Evolutionary conservation across 2,113 vertebrate species (phyloP).

Genomic region (Paracanthobrama guichenoti): DNA sequence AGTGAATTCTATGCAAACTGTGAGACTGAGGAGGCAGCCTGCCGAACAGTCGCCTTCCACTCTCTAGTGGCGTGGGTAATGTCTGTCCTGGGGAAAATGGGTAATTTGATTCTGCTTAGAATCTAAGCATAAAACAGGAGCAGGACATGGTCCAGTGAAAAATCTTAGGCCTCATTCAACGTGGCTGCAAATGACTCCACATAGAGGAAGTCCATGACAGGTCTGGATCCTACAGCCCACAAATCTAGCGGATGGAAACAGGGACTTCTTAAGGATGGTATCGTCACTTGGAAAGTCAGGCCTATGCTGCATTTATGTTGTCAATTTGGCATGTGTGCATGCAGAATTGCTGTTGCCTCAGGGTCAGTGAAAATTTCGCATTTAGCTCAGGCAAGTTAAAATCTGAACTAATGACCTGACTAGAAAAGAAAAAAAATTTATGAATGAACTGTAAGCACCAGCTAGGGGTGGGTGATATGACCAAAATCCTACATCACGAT

Average conservation of each 20-base stretch:
- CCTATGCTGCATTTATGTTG: slow-evolving; percentile 48
- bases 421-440: slow-evolving; percentile 37
- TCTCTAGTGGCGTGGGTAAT: slow-evolving; percentile 18
- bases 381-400: not conserved
- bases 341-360: slow-evolving; percentile 50
- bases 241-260: slow-evolving; percentile 64
- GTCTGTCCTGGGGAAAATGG: slow-evolving; percentile 21
- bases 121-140: slow-evolving; percentile 50
- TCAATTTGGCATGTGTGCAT: slow-evolving; percentile 42
- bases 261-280: not conserved
- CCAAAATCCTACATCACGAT: no score
- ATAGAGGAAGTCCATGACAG: slow-evolving; percentile 48
- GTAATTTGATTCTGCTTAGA: slow-evolving; percentile 40
- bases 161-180: slow-evolving; percentile 47
- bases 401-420: not conserved
- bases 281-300: slow-evolving; percentile 1
- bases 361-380: slow-evolving; percentile 34
- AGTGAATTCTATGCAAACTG: slow-evolving; percentile 2
- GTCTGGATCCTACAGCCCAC: slow-evolving; percentile 58
- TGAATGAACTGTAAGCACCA: slow-evolving; percentile 32
- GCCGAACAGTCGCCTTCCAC: not conserved
- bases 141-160: slow-evolving; percentile 37
- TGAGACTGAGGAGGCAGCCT: not conserved
- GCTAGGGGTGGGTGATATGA: no score
- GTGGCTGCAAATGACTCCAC: slow-evolving; percentile 52